A percentile compares a stretch with the other conserved stretches of the same genome.
Conservation (phyloP, 2,113 vertebrate species). For the Myotis lucifugus region DNA sequence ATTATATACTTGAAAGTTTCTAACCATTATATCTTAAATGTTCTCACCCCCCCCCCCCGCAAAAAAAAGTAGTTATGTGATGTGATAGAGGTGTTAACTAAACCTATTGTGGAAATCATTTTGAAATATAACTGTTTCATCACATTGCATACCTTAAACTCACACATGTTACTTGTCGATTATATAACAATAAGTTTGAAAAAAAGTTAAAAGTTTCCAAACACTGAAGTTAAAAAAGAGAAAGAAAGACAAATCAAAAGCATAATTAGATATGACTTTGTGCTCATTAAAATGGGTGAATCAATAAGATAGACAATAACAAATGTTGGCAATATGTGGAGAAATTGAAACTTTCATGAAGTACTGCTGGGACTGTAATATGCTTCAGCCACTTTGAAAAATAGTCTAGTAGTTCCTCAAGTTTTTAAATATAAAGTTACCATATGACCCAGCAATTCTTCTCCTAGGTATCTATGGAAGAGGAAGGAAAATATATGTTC, state of each 20-base stretch:
- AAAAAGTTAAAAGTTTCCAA: not conserved
- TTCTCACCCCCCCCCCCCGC: not conserved
- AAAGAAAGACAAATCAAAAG: not conserved
- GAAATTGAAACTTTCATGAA: not conserved
- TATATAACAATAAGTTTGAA: not conserved
- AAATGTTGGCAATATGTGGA: not conserved
- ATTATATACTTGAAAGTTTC: not conserved
- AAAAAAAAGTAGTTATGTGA: not conserved
- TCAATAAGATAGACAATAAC: not conserved
- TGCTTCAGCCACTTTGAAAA: not conserved
- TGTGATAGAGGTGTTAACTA: not conserved
- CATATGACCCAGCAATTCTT: not conserved
- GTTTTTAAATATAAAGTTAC: not conserved
- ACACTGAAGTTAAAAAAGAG: not conserved
- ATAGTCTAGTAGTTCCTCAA: not conserved
- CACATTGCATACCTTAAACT: not conserved
- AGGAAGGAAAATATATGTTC: not conserved
- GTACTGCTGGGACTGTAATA: not conserved
- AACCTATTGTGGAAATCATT: not conserved
- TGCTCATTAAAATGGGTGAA: not conserved
- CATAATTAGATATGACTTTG: not conserved
- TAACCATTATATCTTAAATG: not conserved
- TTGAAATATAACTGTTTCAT: not conserved
- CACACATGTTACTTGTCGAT: not conserved
- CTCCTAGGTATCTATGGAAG: not conserved